Conservation (phyloP, 2,113 vertebrate species). For the Charadrius vociferus region DNA sequence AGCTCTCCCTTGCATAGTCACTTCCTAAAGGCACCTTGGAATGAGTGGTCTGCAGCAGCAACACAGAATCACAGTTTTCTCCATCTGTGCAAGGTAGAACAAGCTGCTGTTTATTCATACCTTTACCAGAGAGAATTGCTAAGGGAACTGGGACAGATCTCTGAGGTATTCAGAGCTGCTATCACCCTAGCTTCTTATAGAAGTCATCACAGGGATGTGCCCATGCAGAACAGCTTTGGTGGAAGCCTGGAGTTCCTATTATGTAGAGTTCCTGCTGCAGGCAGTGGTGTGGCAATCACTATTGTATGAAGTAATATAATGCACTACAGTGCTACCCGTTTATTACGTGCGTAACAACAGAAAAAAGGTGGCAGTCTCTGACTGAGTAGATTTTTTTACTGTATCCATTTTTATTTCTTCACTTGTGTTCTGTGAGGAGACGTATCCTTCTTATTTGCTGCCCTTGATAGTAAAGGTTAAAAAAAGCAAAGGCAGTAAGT, state of each 20-base stretch:
- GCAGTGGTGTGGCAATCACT: not conserved
- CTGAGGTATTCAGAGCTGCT: not conserved
- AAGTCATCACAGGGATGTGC: not conserved
- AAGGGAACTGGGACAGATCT: not conserved
- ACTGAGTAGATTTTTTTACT: not conserved
- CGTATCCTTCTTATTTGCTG: not conserved
- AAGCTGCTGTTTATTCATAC: not conserved
- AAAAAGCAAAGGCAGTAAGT: not conserved
- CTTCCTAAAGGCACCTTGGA: not conserved
- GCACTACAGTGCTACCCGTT: not conserved
- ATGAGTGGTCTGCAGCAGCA: not conserved
- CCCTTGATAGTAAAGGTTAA: not conserved
- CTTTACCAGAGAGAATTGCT: not conserved
- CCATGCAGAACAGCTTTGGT: not conserved
- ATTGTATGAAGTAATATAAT: not conserved
- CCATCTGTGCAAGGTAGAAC: not conserved
- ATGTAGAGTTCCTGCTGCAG: not conserved
- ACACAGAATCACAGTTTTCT: not conserved
- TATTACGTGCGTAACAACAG: not conserved
- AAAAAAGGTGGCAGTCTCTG: not conserved
- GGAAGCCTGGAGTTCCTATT: not conserved
- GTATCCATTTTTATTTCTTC: not conserved
- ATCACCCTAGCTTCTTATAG: rapidly evolving
- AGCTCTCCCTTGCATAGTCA: not conserved
- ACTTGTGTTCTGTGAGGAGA: not conserved